phyloP scores from a whole-genome alignment of 2,888 invertebrate species.

The Matsumyia berberina region DNA sequence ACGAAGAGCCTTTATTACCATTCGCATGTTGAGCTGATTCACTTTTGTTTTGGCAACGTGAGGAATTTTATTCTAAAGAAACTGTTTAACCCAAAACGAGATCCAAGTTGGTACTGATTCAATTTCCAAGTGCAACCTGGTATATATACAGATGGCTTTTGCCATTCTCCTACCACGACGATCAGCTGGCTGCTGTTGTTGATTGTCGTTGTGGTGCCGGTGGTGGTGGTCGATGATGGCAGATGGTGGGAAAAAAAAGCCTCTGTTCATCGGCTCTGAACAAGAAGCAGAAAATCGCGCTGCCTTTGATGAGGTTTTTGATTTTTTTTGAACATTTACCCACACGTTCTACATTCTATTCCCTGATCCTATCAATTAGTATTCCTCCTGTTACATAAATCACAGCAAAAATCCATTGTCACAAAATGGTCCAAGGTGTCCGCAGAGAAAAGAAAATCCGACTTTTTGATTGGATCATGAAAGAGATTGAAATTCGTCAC shows the following conservation, averaged over 20 bases:
- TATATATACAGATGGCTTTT: constrained; percentile 83
- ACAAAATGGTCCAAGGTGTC: constrained; percentile 21
- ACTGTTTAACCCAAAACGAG: constrained; percentile 83
- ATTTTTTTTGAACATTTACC: neutral
- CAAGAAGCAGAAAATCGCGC: constrained; percentile 5
- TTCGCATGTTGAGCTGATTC: constrained; percentile 84
- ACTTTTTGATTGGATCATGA: constrained; percentile 5
- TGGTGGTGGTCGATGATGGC: constrained; percentile 45
- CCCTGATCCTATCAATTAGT: constrained; percentile 7
- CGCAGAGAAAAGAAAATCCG: constrained; percentile 15
- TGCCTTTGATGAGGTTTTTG: neutral
- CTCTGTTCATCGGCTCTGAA: constrained; percentile 13
- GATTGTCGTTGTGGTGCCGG: constrained; percentile 25
- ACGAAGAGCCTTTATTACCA: constrained; percentile 80
- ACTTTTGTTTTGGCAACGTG: constrained; percentile 80
- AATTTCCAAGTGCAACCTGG: constrained; percentile 80
- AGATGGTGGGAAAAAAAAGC: constrained; percentile 69
- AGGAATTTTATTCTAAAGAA: constrained; percentile 80
- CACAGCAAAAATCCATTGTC: neutral
- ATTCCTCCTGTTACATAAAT: neutral
- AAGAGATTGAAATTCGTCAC: constrained; percentile 41
- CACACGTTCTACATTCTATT: constrained; percentile 2
- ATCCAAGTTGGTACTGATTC: constrained; percentile 84
- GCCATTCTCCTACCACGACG: constrained; percentile 77
- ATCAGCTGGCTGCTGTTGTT: constrained; percentile 67